phyloP scores from a whole-genome alignment of 2,888 invertebrate genomes.

The Cancer borealis region DNA sequence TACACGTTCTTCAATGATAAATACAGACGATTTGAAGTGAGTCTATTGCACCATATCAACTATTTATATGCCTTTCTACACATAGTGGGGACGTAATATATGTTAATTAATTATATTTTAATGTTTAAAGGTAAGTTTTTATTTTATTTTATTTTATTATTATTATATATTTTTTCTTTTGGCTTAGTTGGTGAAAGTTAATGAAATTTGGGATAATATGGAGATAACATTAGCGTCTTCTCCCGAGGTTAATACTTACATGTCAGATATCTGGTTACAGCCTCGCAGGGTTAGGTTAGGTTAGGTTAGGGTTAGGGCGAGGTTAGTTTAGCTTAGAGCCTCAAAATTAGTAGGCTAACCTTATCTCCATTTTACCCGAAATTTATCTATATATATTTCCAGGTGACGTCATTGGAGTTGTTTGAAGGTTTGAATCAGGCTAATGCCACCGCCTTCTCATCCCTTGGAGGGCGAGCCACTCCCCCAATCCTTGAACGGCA shows the following conservation, averaged over 20 bases:
- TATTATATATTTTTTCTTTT: not conserved
- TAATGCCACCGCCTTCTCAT: conserved; percentile 91
- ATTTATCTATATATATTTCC: conserved; percentile 3
- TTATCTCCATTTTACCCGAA: too few species aligned
- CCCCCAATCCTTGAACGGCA: conserved; percentile 79
- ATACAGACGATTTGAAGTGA: conserved; percentile 93
- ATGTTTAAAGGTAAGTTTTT: not conserved
- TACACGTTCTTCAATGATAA: conserved; percentile 97
- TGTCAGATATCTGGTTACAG: too few species aligned
- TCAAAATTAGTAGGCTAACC: too few species aligned
- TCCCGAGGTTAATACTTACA: too few species aligned
- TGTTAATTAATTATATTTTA: too few species aligned
- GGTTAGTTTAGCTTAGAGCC: too few species aligned
- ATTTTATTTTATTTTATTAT: not conserved
- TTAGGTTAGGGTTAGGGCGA: too few species aligned
- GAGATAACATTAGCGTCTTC: too few species aligned
- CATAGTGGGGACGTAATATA: too few species aligned
- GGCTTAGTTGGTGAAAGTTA: not conserved
- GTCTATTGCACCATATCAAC: conserved; percentile 79
- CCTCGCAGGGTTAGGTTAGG: too few species aligned
- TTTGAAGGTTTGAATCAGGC: conserved; percentile 94
- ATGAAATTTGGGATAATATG: too few species aligned
- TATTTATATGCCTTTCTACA: too few species aligned
- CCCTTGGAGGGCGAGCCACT: conserved; percentile 85
- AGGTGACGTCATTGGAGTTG: conserved; percentile 92